Conservation (phyloP, 2,797 vertebrate species). For the Neoniphon sammara region DNA sequence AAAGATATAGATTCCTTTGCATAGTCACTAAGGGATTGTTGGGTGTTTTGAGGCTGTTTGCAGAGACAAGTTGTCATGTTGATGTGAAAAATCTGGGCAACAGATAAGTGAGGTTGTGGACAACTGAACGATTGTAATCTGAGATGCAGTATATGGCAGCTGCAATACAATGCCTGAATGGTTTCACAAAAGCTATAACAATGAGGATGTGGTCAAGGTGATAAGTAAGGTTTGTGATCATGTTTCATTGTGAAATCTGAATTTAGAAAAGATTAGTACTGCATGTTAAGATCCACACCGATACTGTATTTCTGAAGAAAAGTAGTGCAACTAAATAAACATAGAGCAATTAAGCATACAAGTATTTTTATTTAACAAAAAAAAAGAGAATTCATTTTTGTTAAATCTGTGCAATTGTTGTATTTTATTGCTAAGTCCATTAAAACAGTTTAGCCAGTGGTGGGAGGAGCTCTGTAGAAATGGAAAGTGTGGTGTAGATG, state of each 20-base stretch:
- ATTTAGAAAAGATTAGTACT: not conserved
- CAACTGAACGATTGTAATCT: constrained; percentile 56
- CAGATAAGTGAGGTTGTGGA: not conserved
- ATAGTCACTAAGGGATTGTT: not conserved
- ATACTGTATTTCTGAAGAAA: no score
- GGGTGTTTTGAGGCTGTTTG: not conserved
- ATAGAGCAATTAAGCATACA: no score
- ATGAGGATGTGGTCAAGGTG: constrained; percentile 47
- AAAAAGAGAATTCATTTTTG: no score
- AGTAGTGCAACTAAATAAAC: no score
- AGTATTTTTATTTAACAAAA: no score
- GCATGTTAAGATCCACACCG: no score
- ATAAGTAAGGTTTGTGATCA: constrained; percentile 31
- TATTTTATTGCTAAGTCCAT: not conserved
- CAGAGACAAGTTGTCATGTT: not conserved
- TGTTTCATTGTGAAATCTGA: constrained; percentile 21
- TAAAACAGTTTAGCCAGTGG: not conserved
- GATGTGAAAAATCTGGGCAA: constrained; percentile 19
- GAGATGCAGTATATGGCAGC: constrained; percentile 41
- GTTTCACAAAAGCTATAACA: constrained; percentile 5
- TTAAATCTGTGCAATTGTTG: not conserved
- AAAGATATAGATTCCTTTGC: not conserved
- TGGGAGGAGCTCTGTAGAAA: not conserved
- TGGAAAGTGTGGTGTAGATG: not conserved
- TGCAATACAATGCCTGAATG: constrained; percentile 46